These are phyloP conservation scores for Peromyscus polionotus DNA, from an alignment of 2,113 vertebrate species.

Conservation along the genomic window DNA sequence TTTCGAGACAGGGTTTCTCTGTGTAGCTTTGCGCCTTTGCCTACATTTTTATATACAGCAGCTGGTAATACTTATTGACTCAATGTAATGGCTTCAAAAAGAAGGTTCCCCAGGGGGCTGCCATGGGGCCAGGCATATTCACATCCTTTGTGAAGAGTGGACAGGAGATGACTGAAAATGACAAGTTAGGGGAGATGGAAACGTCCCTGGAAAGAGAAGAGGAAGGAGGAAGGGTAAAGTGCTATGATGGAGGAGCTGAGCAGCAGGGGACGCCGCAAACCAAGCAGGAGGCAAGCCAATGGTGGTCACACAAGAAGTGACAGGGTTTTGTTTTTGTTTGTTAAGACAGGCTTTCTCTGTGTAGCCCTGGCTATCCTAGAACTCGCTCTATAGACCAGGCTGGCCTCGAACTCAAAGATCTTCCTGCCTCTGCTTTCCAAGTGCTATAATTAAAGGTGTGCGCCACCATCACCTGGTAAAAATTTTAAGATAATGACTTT, in stretches of 20 bases:
- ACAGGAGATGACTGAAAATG: neutral
- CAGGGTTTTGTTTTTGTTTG: neutral
- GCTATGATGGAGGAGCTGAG: neutral
- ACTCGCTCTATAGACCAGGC: neutral
- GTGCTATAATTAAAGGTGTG: neutral
- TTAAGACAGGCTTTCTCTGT: neutral
- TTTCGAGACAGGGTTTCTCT: too few species aligned
- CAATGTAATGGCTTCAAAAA: neutral
- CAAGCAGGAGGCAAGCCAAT: neutral
- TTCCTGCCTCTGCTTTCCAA: neutral
- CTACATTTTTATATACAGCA: neutral
- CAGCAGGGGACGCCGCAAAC: neutral
- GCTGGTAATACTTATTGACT: constrained; percentile 34
- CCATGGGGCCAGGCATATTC: neutral
- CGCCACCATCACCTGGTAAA: neutral
- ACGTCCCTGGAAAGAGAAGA: neutral
- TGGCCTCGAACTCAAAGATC: neutral
- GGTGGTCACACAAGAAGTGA: neutral
- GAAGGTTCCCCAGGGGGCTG: neutral
- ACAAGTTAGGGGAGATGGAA: neutral
- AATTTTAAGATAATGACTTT: neutral
- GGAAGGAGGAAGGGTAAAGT: neutral
- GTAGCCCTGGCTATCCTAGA: neutral
- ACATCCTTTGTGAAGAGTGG: neutral
- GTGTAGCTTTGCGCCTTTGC: too few species aligned